phyloP scores from a whole-genome alignment of 1,140 invertebrate species.

The Platyscapa corneri region DNA sequence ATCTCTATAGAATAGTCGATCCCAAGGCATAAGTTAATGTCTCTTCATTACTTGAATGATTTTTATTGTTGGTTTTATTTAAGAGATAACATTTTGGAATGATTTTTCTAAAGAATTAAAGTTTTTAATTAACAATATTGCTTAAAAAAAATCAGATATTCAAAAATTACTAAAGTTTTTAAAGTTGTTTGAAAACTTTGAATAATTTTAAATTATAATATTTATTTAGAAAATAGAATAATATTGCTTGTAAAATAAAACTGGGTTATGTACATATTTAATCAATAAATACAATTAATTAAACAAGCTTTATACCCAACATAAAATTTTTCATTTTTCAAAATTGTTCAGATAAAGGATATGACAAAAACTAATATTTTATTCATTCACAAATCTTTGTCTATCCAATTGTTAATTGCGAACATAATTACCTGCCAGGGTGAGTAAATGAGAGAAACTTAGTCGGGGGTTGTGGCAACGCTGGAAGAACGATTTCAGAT shows the following conservation, averaged over 20 bases:
- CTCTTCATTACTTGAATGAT: background rate
- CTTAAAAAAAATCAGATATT: no score
- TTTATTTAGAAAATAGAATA: background rate
- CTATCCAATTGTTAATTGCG: background rate
- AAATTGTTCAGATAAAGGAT: background rate
- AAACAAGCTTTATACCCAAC: background rate
- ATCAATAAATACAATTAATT: background rate
- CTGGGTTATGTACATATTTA: background rate
- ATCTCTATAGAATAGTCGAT: constrained; percentile 62
- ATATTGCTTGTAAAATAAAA: background rate
- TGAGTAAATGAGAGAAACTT: background rate
- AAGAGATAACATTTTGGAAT: background rate
- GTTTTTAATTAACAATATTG: no score
- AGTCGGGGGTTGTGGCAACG: background rate
- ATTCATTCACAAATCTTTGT: background rate
- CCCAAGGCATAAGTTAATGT: background rate
- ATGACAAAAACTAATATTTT: background rate
- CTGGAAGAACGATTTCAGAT: background rate
- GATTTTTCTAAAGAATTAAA: background rate
- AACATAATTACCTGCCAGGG: background rate
- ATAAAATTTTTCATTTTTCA: background rate
- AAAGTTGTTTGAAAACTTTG: background rate
- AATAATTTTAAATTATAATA: background rate
- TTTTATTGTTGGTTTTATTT: background rate
- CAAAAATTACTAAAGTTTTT: background rate